These are phyloP conservation scores for Pristionchus fissidentatus DNA, from an alignment of 2,888 invertebrate species.

Conservation along the genomic window DNA sequence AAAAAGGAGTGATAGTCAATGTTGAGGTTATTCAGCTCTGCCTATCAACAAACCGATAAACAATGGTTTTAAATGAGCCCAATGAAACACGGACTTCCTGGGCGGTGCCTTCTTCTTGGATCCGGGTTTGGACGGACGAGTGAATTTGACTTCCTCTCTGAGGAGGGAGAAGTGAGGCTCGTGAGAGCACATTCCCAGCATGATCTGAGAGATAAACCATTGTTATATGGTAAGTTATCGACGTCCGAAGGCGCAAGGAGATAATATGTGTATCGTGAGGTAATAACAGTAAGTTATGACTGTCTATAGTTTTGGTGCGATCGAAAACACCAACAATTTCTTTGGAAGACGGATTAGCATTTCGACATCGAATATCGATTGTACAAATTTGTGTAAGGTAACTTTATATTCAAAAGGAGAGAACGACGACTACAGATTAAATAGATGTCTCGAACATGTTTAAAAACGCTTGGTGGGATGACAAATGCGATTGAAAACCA, in stretches of 20 bases:
- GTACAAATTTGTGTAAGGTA: too few species aligned
- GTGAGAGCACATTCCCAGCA: constrained; percentile 94
- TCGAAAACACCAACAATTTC: too few species aligned
- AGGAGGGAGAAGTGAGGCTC: constrained; percentile 94
- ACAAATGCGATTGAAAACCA: too few species aligned
- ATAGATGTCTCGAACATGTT: too few species aligned
- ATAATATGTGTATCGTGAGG: background rate
- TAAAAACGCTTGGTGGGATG: too few species aligned
- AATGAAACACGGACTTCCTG: constrained; percentile 45
- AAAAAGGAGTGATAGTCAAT: background rate
- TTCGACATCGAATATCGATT: too few species aligned
- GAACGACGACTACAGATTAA: too few species aligned
- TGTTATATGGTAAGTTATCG: background rate
- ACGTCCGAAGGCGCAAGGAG: background rate
- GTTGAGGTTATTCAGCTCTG: background rate
- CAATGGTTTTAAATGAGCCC: background rate
- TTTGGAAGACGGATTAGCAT: too few species aligned
- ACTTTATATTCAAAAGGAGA: too few species aligned
- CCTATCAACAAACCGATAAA: background rate
- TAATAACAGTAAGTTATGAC: too few species aligned
- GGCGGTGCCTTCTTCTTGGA: constrained; percentile 47
- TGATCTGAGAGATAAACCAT: constrained; percentile 81
- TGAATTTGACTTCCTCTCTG: constrained; percentile 87
- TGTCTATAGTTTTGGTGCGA: too few species aligned
- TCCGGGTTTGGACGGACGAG: constrained; percentile 46